phyloP scores from a whole-genome alignment of 2,113 vertebrate genomes.

The Salvator merianae region DNA sequence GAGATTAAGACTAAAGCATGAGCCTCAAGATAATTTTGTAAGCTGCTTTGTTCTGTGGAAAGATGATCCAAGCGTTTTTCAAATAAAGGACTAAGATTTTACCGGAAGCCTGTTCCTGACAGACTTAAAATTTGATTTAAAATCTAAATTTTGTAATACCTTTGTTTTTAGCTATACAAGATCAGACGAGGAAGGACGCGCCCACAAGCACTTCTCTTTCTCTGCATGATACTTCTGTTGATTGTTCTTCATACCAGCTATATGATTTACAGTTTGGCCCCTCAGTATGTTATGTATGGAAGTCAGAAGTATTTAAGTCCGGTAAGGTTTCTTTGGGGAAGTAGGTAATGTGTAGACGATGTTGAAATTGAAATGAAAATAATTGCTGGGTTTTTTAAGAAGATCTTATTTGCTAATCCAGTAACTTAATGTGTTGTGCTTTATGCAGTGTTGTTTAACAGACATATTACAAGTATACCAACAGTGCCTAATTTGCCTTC shows the following conservation, averaged over 20 bases:
- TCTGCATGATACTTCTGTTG: constrained; percentile 96
- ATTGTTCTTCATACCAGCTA: constrained; percentile 97
- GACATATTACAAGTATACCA: not conserved
- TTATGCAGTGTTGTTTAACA: not conserved
- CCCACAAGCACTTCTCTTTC: constrained; percentile 95
- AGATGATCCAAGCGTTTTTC: not conserved
- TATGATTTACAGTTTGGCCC: constrained; percentile 98
- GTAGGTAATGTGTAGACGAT: not conserved
- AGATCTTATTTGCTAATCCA: not conserved
- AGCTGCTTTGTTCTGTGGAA: not conserved
- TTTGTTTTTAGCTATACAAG: constrained; percentile 87
- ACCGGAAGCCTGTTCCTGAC: not conserved
- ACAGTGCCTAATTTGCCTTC: not conserved
- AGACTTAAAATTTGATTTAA: not conserved
- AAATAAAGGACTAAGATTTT: not conserved
- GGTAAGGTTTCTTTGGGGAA: constrained; percentile 73
- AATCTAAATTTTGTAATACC: not conserved
- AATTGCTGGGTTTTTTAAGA: not conserved
- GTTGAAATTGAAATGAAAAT: not conserved
- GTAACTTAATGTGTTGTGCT: not conserved
- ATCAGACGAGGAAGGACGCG: constrained; percentile 90
- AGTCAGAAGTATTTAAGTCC: constrained; percentile 93
- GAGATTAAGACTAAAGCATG: too few species aligned
- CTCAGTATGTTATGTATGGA: constrained; percentile 98
- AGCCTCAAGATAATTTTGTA: too few species aligned